These are phyloP conservation scores for Apomyelois bistriatella DNA, from an alignment of 2,888 invertebrate genomes.

Conservation along the genomic window DNA sequence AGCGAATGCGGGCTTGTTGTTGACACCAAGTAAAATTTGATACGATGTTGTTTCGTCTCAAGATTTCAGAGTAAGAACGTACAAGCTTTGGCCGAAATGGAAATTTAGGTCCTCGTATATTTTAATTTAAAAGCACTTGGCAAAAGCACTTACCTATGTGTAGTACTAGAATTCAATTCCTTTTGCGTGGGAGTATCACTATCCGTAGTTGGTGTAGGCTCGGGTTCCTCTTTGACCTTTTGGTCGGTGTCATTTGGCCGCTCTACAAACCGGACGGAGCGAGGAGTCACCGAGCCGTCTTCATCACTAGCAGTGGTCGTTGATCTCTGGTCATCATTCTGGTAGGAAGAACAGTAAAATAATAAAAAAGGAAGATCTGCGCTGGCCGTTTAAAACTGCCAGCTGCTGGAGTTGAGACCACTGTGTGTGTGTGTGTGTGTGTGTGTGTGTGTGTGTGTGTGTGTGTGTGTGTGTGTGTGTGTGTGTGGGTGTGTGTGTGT, in stretches of 20 bases:
- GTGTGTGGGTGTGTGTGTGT: no score
- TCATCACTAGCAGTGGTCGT: conserved; percentile 75
- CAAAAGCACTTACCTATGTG: conserved; percentile 43
- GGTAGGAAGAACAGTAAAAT: neutral
- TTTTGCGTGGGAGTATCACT: conserved; percentile 39
- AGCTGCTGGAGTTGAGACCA: no score
- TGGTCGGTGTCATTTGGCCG: conserved; percentile 60
- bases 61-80: no score
- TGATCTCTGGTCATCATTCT: conserved; percentile 68
- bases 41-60: no score
- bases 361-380: neutral
- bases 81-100: no score
- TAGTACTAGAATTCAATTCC: conserved; percentile 36
- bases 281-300: conserved; percentile 77
- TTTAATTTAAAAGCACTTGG: neutral
- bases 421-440: no score
- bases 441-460: no score
- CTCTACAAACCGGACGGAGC: conserved; percentile 85
- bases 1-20: no score
- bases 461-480: no score
- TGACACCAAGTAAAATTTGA: no score
- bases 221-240: conserved; percentile 41
- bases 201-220: conserved; percentile 29
- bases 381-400: no score
- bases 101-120: no score